Evolutionary conservation across 2,888 invertebrate species (phyloP), one percentile per base, ranked within the genome.

Genomic region (Dascillus cervinus): DNA sequence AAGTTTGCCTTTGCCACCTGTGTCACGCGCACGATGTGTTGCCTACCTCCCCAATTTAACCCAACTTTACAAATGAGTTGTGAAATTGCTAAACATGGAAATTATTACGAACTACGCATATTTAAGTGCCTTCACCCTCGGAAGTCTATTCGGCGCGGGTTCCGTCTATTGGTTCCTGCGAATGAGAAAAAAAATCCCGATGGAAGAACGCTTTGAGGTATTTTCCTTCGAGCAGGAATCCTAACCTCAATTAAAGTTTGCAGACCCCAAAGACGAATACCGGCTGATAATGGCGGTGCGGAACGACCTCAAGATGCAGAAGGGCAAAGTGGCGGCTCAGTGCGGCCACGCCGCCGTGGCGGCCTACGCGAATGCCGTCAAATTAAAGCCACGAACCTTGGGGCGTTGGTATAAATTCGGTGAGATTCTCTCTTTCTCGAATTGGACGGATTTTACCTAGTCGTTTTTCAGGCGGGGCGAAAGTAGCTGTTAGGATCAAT

Each of bases 271-370:
- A 26, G 68, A 72, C 19, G 78, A 81, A 55, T 79, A 77, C 51
- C 88, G 95, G 65, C 69, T 95, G 66, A 82, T 92, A 3, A 64
- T 95, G 43, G 84, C 90, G 2, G 84, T 94, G 3, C 70, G 94
- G 50, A 87, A 79, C 55, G 95, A 95, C 53, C 67, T 95, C 3
- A 88, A 87, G 62, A 95, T 95, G 95, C 83, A 88, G 8, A 92
- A 92, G 69, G 90, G 95, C 1, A 95, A 95, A 70, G 82, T 89
- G 21, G 94, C 89, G 3, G 87, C 94, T 0, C 94, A 94, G 62
- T 92, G 91, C 64, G 78, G 84, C n/a, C 94, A 95, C 60, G 94
- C 89, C n/a, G 86, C 92, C 0, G 85, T 94, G 0, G 82, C 82
- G 8, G 87, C 86, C 1, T 90, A 84, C 52, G 83, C 85, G 43